These are phyloP conservation scores for Leptopilina myrica DNA, from an alignment of 2,888 invertebrate species.

Conservation along the genomic window DNA sequence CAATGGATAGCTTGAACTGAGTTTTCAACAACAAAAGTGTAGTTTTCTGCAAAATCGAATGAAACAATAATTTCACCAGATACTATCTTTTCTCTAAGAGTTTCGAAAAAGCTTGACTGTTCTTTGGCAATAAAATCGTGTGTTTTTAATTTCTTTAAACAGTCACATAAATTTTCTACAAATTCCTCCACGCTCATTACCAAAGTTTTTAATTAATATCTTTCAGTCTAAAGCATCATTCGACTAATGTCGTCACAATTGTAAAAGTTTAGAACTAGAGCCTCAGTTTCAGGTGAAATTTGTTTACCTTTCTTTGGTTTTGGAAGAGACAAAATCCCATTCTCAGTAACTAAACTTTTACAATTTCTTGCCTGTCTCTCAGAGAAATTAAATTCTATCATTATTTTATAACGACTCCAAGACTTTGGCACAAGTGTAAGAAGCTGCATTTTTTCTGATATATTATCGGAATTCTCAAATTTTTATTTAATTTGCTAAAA, in stretches of 20 bases:
- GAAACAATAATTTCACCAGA: not conserved
- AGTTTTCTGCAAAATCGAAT: slow-evolving; percentile 3
- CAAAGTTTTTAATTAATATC: slow-evolving; percentile 43
- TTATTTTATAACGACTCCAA: not conserved
- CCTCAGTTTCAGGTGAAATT: not conserved
- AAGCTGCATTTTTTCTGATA: slow-evolving; percentile 17
- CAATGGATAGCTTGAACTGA: not conserved
- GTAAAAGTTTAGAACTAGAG: not conserved
- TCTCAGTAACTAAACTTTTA: not conserved
- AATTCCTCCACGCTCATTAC: not conserved
- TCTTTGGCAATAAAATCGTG: slow-evolving; percentile 11
- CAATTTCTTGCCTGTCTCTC: not conserved
- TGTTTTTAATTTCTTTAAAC: not conserved
- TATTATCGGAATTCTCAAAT: not conserved
- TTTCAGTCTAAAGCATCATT: slow-evolving; percentile 31
- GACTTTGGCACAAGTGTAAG: slow-evolving; percentile 22
- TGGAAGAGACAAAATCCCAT: slow-evolving; percentile 6
- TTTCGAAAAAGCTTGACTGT: not conserved
- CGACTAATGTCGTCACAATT: not conserved
- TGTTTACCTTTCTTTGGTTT: not conserved
- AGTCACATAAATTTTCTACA: not conserved
- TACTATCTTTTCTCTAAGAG: not conserved
- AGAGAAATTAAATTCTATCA: not conserved
- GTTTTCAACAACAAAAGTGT: slow-evolving; percentile 1
- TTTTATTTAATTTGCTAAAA: not conserved